phyloP scores from a whole-genome alignment of 2,797 vertebrate species.

The Tarsius wallacei region DNA sequence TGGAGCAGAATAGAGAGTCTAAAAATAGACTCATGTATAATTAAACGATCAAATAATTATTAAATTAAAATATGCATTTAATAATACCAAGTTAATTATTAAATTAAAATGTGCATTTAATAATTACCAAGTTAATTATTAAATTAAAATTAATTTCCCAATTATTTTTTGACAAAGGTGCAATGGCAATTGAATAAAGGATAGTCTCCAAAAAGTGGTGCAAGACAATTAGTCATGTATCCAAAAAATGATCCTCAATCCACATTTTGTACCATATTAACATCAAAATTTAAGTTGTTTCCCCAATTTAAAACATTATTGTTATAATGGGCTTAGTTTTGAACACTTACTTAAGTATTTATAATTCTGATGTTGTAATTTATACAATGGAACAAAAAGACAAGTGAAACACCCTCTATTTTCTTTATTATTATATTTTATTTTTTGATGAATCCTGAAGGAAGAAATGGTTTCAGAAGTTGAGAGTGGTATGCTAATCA shows the following conservation, averaged over 20 bases:
- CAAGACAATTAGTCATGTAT: background rate
- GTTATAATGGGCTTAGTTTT: background rate
- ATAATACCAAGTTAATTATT: background rate
- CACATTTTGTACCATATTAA: background rate
- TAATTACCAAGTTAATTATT: background rate
- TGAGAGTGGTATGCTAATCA: background rate
- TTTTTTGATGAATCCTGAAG: background rate
- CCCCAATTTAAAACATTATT: background rate
- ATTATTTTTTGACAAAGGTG: background rate
- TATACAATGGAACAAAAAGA: background rate
- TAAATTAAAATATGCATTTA: background rate
- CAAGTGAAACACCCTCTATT: background rate
- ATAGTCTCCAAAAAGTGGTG: background rate
- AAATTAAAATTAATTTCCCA: background rate
- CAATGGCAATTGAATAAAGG: background rate
- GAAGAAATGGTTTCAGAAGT: constrained; percentile 5
- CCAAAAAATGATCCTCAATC: background rate
- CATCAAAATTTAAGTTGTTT: background rate
- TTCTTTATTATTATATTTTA: background rate
- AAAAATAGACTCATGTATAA: background rate
- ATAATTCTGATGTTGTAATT: background rate
- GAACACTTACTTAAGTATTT: background rate
- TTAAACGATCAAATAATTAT: background rate
- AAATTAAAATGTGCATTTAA: background rate
- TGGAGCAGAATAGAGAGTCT: background rate